A percentile compares a stretch with the other conserved stretches of the same genome.
phyloP scores from a whole-genome alignment of 2,888 invertebrate species.

The Cheilosia variabilis region DNA sequence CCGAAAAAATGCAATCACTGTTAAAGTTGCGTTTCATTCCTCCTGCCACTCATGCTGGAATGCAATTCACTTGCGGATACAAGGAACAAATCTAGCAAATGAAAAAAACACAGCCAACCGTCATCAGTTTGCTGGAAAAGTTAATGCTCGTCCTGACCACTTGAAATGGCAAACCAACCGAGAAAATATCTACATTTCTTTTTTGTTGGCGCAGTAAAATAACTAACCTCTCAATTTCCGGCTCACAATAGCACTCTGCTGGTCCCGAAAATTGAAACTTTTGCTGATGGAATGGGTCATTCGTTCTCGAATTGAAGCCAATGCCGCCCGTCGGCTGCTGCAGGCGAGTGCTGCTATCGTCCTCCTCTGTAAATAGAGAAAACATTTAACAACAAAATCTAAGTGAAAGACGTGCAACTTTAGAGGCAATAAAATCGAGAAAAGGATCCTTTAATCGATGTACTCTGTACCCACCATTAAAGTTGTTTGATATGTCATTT shows the following conservation, averaged over 20 bases:
- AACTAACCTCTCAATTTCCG: constrained; percentile 81
- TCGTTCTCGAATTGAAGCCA: constrained; percentile 48
- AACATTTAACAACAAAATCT: constrained; percentile 8
- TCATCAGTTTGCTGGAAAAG: constrained; percentile 18
- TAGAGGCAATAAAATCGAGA: constrained; percentile 40
- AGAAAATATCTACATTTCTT: not conserved
- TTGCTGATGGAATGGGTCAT: constrained; percentile 78
- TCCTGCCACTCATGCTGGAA: constrained; percentile 12
- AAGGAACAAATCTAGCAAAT: not conserved
- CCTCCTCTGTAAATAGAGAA: constrained; percentile 52
- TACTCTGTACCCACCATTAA: constrained; percentile 72
- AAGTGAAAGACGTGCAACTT: constrained; percentile 16
- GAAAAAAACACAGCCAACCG: not conserved
- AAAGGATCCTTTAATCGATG: constrained; percentile 25
- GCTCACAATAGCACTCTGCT: constrained; percentile 83
- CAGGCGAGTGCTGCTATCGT: constrained; percentile 32
- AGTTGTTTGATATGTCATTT: constrained; percentile 76
- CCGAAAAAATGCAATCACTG: no score
- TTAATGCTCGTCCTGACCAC: constrained; percentile 30
- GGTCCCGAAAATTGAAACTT: constrained; percentile 81
- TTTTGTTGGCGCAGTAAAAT: constrained; percentile 1
- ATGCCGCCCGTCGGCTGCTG: constrained; percentile 37
- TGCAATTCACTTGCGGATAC: not conserved
- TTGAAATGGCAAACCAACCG: constrained; percentile 5
- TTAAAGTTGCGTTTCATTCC: no score